These are phyloP conservation scores for Eupithecia abbreviata DNA, from an alignment of 2,888 invertebrate species.

Conservation along the genomic window DNA sequence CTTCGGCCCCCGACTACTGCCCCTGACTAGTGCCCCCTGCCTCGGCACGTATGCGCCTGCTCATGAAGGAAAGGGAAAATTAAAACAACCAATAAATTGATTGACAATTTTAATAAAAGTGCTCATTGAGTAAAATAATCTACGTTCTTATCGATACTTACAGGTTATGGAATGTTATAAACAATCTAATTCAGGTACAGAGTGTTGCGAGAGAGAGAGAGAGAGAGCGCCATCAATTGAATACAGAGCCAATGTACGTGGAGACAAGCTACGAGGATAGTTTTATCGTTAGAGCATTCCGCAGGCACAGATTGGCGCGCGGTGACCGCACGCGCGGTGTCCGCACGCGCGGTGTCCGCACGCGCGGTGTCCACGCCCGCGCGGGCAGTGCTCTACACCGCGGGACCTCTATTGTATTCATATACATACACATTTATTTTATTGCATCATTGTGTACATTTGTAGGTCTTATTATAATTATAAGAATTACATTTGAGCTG, in stretches of 20 bases:
- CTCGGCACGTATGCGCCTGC: not conserved
- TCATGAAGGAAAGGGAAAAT: not conserved
- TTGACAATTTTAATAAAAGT: constrained; percentile 65
- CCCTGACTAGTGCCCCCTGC: too few species aligned
- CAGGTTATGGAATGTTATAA: not conserved
- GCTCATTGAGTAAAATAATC: constrained; percentile 63
- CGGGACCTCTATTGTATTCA: too few species aligned
- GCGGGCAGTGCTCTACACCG: too few species aligned
- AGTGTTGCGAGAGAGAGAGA: not conserved
- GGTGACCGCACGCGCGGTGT: too few species aligned
- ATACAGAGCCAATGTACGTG: not conserved
- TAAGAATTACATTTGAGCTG: not conserved
- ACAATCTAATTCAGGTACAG: not conserved
- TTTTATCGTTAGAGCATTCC: not conserved
- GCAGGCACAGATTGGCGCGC: too few species aligned
- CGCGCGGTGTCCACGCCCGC: too few species aligned
- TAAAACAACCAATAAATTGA: constrained; percentile 33
- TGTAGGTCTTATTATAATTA: not conserved
- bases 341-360: too few species aligned
- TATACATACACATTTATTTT: too few species aligned
- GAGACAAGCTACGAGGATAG: not conserved
- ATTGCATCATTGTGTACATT: too few species aligned
- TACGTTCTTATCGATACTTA: not conserved
- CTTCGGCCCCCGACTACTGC: too few species aligned
- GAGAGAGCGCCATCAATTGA: not conserved